phyloP scores from a whole-genome alignment of 2,113 vertebrate species.

The Plecotus auritus region DNA sequence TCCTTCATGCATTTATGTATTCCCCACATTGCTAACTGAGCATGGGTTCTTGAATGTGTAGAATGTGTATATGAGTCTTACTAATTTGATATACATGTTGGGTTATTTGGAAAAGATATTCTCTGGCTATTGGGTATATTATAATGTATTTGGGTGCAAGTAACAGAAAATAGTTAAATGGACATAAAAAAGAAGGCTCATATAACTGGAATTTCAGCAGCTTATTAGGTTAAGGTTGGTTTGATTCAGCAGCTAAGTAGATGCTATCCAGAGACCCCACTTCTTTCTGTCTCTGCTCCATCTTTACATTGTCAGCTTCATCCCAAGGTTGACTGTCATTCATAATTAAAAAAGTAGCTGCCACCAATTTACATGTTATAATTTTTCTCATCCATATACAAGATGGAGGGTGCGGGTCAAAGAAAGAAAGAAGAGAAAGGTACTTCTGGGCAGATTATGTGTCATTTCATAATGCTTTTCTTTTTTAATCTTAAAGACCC shows the following conservation, averaged over 20 bases:
- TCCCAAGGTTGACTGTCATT: neutral
- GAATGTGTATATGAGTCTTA: neutral
- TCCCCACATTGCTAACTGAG: neutral
- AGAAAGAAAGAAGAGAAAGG: neutral
- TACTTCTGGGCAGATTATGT: neutral
- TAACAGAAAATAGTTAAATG: conserved; percentile 18
- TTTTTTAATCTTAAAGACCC: conserved; percentile 1
- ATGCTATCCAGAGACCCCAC: neutral
- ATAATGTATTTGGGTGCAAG: neutral
- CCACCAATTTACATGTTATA: neutral
- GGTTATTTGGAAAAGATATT: conserved; percentile 42
- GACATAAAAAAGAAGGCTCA: neutral
- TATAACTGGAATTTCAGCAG: neutral
- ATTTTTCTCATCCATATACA: neutral
- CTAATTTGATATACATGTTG: neutral
- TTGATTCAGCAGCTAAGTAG: conserved; percentile 31
- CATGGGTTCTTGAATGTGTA: neutral
- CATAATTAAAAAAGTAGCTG: conserved; percentile 18
- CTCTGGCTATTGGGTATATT: neutral
- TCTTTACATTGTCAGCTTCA: conserved; percentile 14
- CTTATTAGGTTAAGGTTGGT: conserved; percentile 18
- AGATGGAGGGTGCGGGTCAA: neutral
- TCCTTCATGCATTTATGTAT: conserved; percentile 12
- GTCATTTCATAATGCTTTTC: neutral
- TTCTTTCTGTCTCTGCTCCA: neutral